Evolutionary conservation across 1,140 invertebrate genomes (phyloP), one percentile per base, ranked within the genome.

Genomic region (Vanessa atalanta): DNA sequence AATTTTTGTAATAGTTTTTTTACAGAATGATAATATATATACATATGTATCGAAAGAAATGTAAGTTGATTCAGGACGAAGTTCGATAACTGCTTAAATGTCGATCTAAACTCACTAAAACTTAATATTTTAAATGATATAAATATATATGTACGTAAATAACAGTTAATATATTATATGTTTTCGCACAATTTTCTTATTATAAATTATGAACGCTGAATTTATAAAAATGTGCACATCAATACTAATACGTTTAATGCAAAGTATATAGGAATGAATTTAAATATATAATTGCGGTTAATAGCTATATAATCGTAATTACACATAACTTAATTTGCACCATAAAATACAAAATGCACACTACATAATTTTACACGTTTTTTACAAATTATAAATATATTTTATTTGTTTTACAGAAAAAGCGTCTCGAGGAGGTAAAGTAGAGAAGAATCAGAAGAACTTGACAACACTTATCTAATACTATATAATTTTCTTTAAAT

Each of bases 401-500:
- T 66, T 57, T 72, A 60, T 85, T 84, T 92, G 74, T 89, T 88
- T 93, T 93, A 78, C 93, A 93, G 93, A 93, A 89, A 91, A 93
- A 91, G 85, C 90, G 91, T 90, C 89, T 93, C 88, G 93, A 93
- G 85, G 93, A 93, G 92, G 93, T 93, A 93, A 91, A 83, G 85
- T 86, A 87, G 55, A 79, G 77, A 77, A 76, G 75, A 75, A 13
- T n/a, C 15, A 12, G 70, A 67, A 60, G 53, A 70, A 55, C 57
- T n/a, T 6, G 2, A 37, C 23, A 61, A 15, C 14, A 61, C 13
- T n/a, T 37, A 43, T 61, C 8, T 43, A 31, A 31, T 37, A 57
- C 23, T 23, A 13, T 57, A n/a, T 31, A 43, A 43, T 43, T 9
- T 43, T 43, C 37, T 43, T 43, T 43, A 43, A 43, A 43, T 8